Evolutionary conservation across 2,888 invertebrate genomes (phyloP).

Genomic region (Sialis fuliginosa): DNA sequence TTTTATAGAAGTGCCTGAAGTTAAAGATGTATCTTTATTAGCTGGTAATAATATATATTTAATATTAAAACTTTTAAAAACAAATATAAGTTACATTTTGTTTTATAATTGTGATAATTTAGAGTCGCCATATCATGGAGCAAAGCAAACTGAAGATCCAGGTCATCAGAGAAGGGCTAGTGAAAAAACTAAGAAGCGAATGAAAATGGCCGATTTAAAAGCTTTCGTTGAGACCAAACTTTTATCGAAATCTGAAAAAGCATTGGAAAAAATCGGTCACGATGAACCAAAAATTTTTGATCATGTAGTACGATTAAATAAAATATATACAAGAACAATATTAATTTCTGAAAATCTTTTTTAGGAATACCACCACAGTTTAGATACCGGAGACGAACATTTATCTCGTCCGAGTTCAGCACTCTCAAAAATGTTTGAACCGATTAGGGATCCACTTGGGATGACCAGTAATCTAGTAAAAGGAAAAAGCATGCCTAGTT

Average conservation of each 20-base stretch:
- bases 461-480: slow-evolving; percentile 59
- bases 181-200: slow-evolving; percentile 67
- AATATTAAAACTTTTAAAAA: slow-evolving; percentile 18
- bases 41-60: slow-evolving; percentile 28
- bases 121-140: slow-evolving; percentile 28
- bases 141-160: slow-evolving; percentile 24
- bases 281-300: slow-evolving; percentile 47
- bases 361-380: slow-evolving; percentile 66
- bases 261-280: slow-evolving; percentile 73
- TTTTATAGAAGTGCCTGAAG: slow-evolving; percentile 61
- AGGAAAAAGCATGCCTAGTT: slow-evolving; percentile 92
- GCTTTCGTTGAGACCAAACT: slow-evolving; percentile 85
- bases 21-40: slow-evolving; percentile 44
- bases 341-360: slow-evolving; percentile 10
- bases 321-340: neutral
- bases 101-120: slow-evolving; percentile 10
- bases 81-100: neutral
- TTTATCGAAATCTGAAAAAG: slow-evolving; percentile 80
- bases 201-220: slow-evolving; percentile 82
- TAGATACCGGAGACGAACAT: slow-evolving; percentile 64
- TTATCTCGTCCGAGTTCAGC: slow-evolving; percentile 53
- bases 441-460: slow-evolving; percentile 13
- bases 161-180: slow-evolving; percentile 47
- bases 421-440: slow-evolving; percentile 35
- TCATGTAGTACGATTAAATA: slow-evolving; percentile 33